phyloP scores from a whole-genome alignment of 1,140 invertebrate genomes.

The Drosophila insularis region DNA sequence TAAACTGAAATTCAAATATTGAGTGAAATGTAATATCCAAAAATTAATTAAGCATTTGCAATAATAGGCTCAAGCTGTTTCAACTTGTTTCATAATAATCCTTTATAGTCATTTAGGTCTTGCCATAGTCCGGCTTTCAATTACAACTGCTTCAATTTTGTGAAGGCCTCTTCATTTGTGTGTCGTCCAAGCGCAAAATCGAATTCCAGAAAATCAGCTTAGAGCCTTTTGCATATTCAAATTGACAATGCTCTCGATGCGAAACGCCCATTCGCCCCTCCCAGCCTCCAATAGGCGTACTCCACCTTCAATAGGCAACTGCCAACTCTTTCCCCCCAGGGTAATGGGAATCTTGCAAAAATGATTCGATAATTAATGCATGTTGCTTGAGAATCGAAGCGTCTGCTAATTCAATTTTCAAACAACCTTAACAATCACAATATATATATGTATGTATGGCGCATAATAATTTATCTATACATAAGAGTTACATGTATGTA shows the following conservation, averaged over 20 bases:
- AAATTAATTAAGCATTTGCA: slow-evolving; percentile 9
- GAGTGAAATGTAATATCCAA: background rate
- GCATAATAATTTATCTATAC: background rate
- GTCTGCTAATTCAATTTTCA: slow-evolving; percentile 51
- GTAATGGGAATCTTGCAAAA: slow-evolving; percentile 27
- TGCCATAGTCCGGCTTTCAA: slow-evolving; percentile 10
- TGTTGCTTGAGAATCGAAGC: slow-evolving; percentile 20
- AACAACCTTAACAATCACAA: slow-evolving; percentile 25
- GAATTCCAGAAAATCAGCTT: slow-evolving; percentile 37
- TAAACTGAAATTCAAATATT: background rate
- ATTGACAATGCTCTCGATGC: slow-evolving; percentile 42
- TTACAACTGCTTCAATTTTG: slow-evolving; percentile 16
- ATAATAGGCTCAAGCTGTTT: slow-evolving; percentile 3
- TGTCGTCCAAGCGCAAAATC: slow-evolving; percentile 31
- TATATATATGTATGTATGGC: slow-evolving; percentile 44
- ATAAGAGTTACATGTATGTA: background rate
- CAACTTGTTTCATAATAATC: slow-evolving; percentile 7
- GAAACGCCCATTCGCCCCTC: background rate
- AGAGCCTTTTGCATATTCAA: slow-evolving; percentile 49
- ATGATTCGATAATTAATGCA: slow-evolving; percentile 50
- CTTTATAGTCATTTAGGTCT: slow-evolving; percentile 15
- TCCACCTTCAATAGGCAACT: no score
- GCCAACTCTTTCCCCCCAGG: background rate
- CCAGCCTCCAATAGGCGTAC: background rate
- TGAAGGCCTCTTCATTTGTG: slow-evolving; percentile 17